Percentiles rank a stretch among this genome's conserved stretches.
Evolutionary conservation across 2,888 invertebrate species (phyloP).

Genomic region (Drepana falcataria): DNA sequence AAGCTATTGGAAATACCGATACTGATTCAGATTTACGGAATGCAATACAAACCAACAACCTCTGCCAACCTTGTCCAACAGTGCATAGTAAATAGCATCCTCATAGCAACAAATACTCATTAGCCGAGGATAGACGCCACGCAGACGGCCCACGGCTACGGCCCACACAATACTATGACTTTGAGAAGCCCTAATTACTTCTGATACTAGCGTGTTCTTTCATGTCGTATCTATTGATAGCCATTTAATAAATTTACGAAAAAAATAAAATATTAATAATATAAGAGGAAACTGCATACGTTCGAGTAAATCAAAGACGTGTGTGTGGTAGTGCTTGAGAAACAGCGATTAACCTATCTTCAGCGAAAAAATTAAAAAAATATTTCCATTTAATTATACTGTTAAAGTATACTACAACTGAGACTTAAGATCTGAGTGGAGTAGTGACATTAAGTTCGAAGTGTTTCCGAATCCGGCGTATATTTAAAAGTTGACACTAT

Average conservation of each 20-base stretch:
- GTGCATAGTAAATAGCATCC: background rate
- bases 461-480: background rate
- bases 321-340: no score
- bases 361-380: no score
- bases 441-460: background rate
- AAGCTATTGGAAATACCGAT: background rate
- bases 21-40: background rate
- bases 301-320: no score
- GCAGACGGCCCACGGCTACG: background rate
- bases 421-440: background rate
- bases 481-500: background rate
- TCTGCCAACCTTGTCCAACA: background rate
- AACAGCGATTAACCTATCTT: no score
- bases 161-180: background rate
- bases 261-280: no score
- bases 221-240: no score
- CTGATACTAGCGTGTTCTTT: background rate
- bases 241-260: no score
- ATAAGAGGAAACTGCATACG: no score
- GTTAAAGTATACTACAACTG: no score
- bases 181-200: background rate
- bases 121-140: background rate
- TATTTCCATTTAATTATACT: no score
- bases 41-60: background rate
- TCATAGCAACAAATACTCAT: background rate